A percentile compares a stretch with the other conserved stretches of the same genome.
phyloP scores from a whole-genome alignment of 2,113 vertebrate genomes.

The Ranitomeya variabilis region DNA sequence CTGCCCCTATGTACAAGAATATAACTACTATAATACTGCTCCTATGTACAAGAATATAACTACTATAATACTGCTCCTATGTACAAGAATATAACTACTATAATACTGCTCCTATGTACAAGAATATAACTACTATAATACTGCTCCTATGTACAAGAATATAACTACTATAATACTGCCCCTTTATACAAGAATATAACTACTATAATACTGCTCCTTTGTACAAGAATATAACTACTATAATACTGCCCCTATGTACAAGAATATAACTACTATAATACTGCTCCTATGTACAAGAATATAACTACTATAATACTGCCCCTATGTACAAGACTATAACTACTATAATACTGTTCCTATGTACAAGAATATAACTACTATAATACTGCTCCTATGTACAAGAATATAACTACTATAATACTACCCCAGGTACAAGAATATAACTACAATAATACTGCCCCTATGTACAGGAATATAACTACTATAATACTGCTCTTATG shows the following conservation, averaged over 20 bases:
- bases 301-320: constrained; percentile 3
- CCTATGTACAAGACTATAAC: not conserved
- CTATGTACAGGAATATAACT: too few relatives aligned
- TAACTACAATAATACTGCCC: not conserved
- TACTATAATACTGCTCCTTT: not conserved
- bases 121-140: constrained; percentile 6
- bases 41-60: not conserved
- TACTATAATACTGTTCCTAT: constrained; percentile 10
- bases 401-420: constrained; percentile 8
- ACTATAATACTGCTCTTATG: too few relatives aligned
- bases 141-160: not conserved
- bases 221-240: not conserved
- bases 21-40: not conserved
- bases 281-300: not conserved
- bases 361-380: not conserved
- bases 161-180: too few relatives aligned
- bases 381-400: too few relatives aligned
- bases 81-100: not conserved
- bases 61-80: constrained; percentile 8
- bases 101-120: not conserved
- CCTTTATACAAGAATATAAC: not conserved
- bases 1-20: not conserved
- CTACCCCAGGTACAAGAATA: not conserved
- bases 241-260: too few relatives aligned
- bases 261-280: constrained; percentile 3